phyloP scores from a whole-genome alignment of 2,797 vertebrate genomes.

The Alexandromys oeconomus region DNA sequence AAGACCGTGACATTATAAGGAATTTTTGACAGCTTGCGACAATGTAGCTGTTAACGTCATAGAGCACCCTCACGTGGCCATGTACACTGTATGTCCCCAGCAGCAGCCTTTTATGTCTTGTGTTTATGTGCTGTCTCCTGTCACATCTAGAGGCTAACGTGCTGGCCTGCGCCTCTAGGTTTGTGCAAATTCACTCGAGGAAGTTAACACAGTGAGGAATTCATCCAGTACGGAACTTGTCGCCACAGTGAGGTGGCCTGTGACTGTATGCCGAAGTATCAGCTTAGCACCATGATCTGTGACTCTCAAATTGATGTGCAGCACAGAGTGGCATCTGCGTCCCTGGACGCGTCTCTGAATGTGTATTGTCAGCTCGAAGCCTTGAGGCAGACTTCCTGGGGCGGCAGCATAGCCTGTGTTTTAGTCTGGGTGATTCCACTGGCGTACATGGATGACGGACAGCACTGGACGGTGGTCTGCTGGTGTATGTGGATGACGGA shows the following conservation, averaged over 20 bases:
- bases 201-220: background rate
- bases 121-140: background rate
- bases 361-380: background rate
- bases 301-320: background rate
- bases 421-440: background rate
- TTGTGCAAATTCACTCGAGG: background rate
- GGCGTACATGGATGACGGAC: background rate
- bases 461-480: no score
- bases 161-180: background rate
- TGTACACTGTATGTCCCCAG: background rate
- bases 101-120: background rate
- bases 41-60: accelerated
- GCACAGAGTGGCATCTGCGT: background rate
- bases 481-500: no score
- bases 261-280: background rate
- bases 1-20: no score
- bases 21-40: background rate
- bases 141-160: background rate
- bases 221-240: background rate
- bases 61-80: background rate
- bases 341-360: background rate
- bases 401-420: background rate
- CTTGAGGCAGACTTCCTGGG: background rate
- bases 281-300: background rate
- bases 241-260: background rate